Percentiles rank a stretch among this genome's conserved stretches.
Conservation (phyloP, 2,113 vertebrate genomes). For the Empidonax alnorum region DNA sequence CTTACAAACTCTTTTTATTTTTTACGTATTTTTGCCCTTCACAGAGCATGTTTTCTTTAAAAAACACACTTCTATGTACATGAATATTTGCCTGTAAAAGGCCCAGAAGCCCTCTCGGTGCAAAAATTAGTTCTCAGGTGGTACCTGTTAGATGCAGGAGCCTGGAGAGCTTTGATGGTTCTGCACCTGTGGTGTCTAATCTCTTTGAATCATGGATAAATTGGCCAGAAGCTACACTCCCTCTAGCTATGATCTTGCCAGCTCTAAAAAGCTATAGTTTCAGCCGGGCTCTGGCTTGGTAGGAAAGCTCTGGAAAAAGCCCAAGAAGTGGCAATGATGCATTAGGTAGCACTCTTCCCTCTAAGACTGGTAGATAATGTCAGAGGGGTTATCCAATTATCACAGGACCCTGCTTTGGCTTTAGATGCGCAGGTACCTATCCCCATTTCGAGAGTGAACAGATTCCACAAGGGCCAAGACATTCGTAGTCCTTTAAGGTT, state of each 20-base stretch:
- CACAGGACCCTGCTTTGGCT: background rate
- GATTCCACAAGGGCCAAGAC: background rate
- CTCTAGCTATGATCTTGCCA: background rate
- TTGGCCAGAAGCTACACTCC: background rate
- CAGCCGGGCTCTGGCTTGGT: background rate
- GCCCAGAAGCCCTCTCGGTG: background rate
- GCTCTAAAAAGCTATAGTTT: slow-evolving; percentile 5
- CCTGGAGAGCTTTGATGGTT: background rate
- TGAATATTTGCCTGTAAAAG: background rate
- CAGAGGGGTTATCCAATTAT: background rate
- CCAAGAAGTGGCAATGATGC: background rate
- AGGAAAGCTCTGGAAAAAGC: background rate
- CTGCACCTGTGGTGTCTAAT: background rate
- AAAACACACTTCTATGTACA: too few species aligned
- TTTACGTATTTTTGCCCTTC: background rate
- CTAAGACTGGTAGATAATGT: background rate
- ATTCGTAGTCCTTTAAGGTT: background rate
- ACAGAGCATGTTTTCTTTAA: background rate
- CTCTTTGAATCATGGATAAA: background rate
- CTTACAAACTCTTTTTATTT: background rate
- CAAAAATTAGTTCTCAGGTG: background rate
- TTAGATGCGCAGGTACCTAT: background rate
- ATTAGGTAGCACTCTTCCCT: background rate
- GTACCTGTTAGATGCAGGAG: background rate
- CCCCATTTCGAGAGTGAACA: background rate